A percentile compares a stretch with the other conserved stretches of the same genome.
These are phyloP conservation scores for Diuraphis noxia DNA, from an alignment of 1,140 invertebrate species.

Conservation along the genomic window DNA sequence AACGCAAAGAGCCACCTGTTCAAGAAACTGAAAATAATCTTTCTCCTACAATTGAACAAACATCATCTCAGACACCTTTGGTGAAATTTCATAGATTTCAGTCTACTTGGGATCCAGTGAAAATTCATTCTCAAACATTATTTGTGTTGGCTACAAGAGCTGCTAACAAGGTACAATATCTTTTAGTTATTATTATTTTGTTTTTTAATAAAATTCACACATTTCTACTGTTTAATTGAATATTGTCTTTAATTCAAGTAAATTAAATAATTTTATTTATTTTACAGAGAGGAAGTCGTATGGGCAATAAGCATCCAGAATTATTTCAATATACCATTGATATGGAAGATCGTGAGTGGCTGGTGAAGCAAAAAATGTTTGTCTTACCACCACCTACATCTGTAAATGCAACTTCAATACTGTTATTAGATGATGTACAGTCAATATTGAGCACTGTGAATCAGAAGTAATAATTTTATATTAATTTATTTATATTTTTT, in stretches of 20 bases:
- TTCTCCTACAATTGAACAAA: conserved; percentile 62
- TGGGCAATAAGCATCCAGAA: conserved; percentile 68
- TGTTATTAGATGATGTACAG: conserved; percentile 79
- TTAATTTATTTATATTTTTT: no score
- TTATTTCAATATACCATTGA: conserved; percentile 78
- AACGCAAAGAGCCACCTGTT: conserved; percentile 67
- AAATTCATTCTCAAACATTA: conserved; percentile 69
- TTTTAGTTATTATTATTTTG: not conserved
- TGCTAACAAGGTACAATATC: conserved; percentile 56
- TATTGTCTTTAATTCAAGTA: not conserved
- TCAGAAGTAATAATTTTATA: conserved; percentile 64
- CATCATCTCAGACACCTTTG: conserved; percentile 60
- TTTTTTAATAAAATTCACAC: not conserved
- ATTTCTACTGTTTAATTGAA: not conserved
- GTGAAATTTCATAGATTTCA: conserved; percentile 55
- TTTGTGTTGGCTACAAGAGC: conserved; percentile 70
- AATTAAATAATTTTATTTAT: not conserved
- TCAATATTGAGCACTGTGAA: conserved; percentile 73
- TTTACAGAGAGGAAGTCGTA: conserved; percentile 26
- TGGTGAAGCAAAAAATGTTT: conserved; percentile 75
- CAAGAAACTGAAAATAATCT: conserved; percentile 58
- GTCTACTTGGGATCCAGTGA: conserved; percentile 74
- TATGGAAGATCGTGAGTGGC: conserved; percentile 80
- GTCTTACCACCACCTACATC: conserved; percentile 66
- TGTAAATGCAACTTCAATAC: conserved; percentile 67